Evolutionary conservation across 2,797 vertebrate genomes (phyloP).

Genomic region (Eulemur mongoz): DNA sequence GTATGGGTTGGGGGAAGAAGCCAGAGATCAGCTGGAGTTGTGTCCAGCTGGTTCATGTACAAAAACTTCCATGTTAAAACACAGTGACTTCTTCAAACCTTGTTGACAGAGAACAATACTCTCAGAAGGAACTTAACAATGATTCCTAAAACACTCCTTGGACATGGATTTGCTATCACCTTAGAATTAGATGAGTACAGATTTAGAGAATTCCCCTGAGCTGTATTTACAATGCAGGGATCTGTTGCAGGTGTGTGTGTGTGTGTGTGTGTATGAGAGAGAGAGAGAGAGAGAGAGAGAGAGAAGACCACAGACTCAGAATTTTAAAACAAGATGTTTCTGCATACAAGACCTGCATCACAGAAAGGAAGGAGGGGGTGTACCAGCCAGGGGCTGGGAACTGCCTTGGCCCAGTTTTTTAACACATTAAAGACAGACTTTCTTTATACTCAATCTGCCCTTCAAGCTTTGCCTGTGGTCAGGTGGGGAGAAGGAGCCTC

Average conservation of each 20-base stretch:
- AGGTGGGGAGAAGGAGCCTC: not conserved
- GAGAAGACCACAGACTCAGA: not conserved
- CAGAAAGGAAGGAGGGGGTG: not conserved
- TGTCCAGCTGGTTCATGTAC: not conserved
- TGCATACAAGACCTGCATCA: not conserved
- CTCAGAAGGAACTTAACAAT: not conserved
- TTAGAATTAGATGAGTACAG: not conserved
- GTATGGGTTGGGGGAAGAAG: not conserved
- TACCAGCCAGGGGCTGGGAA: not conserved
- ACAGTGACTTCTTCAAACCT: not conserved
- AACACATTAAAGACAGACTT: constrained; percentile 34
- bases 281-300: no score
- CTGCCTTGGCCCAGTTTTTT: not conserved
- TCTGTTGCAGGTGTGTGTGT: not conserved
- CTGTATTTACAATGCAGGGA: not conserved
- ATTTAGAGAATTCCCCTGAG: not conserved
- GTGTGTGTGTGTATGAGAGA: not conserved
- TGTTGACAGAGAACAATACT: not conserved
- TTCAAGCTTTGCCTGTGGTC: constrained; percentile 1
- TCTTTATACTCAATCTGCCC: not conserved
- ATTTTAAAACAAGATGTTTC: not conserved
- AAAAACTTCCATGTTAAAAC: not conserved
- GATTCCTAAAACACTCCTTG: not conserved
- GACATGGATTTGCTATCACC: not conserved
- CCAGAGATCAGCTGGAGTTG: not conserved